These are phyloP conservation scores for Fistularia commersonii DNA, from an alignment of 2,797 vertebrate genomes.

Conservation along the genomic window DNA sequence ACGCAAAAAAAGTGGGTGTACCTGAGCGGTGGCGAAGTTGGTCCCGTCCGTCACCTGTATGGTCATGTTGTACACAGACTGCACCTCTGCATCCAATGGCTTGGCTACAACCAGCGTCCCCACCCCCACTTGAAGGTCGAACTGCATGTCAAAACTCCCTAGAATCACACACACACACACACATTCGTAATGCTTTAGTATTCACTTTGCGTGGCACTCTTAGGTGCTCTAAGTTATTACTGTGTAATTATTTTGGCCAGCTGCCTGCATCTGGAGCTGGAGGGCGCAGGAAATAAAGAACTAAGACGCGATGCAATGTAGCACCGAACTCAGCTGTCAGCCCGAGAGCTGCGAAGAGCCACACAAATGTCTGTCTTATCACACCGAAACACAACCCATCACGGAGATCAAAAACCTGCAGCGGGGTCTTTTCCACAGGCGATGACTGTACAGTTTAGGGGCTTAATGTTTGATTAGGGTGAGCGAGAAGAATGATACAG, in stretches of 20 bases:
- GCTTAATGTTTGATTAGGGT: constrained; percentile 69
- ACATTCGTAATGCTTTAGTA: constrained; percentile 28
- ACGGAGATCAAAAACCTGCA: constrained; percentile 62
- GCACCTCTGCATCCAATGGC: constrained; percentile 90
- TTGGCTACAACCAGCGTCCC: constrained; percentile 89
- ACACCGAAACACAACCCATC: constrained; percentile 69
- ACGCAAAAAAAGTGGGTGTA: constrained; percentile 46
- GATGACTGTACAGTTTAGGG: constrained; percentile 58
- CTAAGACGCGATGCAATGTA: constrained; percentile 50
- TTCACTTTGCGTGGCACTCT: constrained; percentile 47
- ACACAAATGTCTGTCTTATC: constrained; percentile 73
- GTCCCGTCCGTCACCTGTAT: constrained; percentile 95
- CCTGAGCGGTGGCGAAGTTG: constrained; percentile 86
- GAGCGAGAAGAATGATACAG: constrained; percentile 55
- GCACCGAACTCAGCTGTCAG: constrained; percentile 45
- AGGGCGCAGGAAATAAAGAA: constrained; percentile 62
- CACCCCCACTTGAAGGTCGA: constrained; percentile 89
- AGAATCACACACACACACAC: constrained; percentile 51
- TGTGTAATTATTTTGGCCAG: constrained; percentile 71
- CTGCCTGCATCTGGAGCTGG: constrained; percentile 53
- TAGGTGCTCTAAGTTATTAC: constrained; percentile 70
- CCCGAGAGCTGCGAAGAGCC: constrained; percentile 57
- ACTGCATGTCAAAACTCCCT: constrained; percentile 90
- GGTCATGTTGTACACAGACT: constrained; percentile 92
- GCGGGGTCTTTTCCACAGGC: constrained; percentile 52